Evolutionary conservation across 2,797 vertebrate genomes (phyloP), one percentile per base, ranked within the genome.

Genomic region (Pangasius macronema): DNA sequence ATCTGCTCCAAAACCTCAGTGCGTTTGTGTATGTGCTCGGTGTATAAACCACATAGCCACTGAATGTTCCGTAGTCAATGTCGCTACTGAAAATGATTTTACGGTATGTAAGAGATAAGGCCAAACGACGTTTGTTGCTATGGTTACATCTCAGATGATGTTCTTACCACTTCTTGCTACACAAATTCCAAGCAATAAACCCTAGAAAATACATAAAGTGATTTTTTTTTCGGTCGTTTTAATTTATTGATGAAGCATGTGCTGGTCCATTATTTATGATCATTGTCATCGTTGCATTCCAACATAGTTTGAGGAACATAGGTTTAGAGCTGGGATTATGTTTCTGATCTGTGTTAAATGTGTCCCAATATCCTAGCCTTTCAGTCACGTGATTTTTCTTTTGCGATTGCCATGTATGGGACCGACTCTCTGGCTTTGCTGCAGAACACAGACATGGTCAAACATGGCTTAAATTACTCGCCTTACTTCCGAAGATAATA

Each of bases 1-100:
- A 89, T 88, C 73, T 57, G 46, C 33, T 33, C 63, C 30, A 24
- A 61, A 82, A 51, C 55, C 39, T 65, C 63, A 20, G 46, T 61
- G 30, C 9, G 51, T 24, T 49, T 75, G 55, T 61, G 76, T 33
- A 33, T 36, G 51, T 33, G 76, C 30, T 57, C 53, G 13, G 76
- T 79, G 42, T 67, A 83, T 68, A 11, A 83, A 51, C 14, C 59
- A 67, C 9, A 49, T 0, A 65, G 53, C 27, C 39, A 46, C 13
- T 46, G 36, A 9, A 63, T 63, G 59, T 49, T n/a, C 57, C 42
- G 13, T 65, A 63, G 80, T 18, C 80, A 20, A 20, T 11, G 24
- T 49, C 59, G 18, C 27, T 82, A 9, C 57, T 20, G 8, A 65
- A 27, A 61, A 27, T 27, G 22, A 81, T n/a, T 61, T 61, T 81